Base-by-base conservation (phyloP, 2,113 vertebrate species). In the Excalfactoria chinensis region DNA sequence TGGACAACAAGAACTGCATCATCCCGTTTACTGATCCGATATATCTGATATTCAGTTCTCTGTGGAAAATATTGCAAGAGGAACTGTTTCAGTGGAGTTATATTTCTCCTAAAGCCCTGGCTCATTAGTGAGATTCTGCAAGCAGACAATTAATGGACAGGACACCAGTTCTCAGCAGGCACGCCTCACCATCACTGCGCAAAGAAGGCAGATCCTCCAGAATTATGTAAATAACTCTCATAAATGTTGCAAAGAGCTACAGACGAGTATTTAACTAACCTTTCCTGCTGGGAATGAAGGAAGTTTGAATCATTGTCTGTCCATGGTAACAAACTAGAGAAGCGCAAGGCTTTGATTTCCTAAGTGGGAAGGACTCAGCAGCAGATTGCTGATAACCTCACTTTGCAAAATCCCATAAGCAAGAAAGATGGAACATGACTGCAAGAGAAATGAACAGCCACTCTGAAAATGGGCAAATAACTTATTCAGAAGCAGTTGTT, bases 401-500 rank as follows among this genome's bases (percentile, higher is more conserved):
- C 58, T 92, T 51, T 19, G 66, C 16, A 37, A 88, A 92, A 89
- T 64, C n/a, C 34, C 25, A 28, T 64, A 66, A 55, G 46, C 55
- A 79, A 44, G 59, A 68, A 59, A 87, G 56, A 85, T 13, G 55
- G 46, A 94, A 46, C 1, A 0, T 58, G n/a, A 41, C 67, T 58
- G 62, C 83, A 63, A 68, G 18, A 80, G 23, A 64, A 23, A 85
- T 85, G 89, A 93, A 87, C 22, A 48, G 22, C 15, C 11, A 19
- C n/a, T 26, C 40, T 89, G 40, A 32, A 95, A 96, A 95, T 8
- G 7, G 53, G 14, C 21, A 94, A 91, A 85, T 79, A 74, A 93
- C 77, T 93, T 89, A 83, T 89, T 89, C 46, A 88, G 71, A 83
- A 68, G 17, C 66, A 80, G 75, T 76, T 78, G 51, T 89, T 91